Conservation (phyloP, 2,113 vertebrate genomes). For the Chinchilla lanigera region DNA sequence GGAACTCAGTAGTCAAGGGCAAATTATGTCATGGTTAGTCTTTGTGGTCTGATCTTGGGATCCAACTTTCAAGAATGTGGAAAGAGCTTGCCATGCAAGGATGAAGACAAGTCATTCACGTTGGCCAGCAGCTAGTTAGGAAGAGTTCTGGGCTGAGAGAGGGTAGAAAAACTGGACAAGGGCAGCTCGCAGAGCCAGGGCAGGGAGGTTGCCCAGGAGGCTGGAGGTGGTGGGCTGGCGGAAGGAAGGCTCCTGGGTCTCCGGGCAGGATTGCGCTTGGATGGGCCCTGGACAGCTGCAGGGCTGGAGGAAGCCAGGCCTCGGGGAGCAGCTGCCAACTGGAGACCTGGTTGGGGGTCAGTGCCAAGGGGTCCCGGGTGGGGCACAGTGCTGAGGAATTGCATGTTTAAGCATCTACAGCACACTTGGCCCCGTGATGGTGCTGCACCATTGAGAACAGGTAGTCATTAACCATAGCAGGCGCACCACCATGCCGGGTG, state of each 20-base stretch:
- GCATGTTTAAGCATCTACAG: fast-evolving
- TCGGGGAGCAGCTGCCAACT: not conserved
- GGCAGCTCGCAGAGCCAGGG: fast-evolving
- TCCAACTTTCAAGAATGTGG: not conserved
- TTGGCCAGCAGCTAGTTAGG: not conserved
- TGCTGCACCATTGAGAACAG: fast-evolving
- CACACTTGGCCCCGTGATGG: fast-evolving
- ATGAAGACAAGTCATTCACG: not conserved
- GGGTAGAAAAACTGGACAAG: not conserved
- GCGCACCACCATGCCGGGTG: fast-evolving
- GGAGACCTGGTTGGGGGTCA: not conserved
- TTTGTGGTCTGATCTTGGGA: not conserved
- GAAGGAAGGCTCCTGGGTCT: fast-evolving
- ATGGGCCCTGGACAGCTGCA: fast-evolving
- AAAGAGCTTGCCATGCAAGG: not conserved
- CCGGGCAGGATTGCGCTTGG: not conserved
- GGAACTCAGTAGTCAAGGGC: not conserved
- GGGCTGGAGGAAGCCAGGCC: not conserved
- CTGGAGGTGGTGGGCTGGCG: not conserved
- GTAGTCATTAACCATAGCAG: fast-evolving
- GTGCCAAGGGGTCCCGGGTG: fast-evolving
- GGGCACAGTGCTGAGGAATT: not conserved
- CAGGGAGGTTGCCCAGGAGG: fast-evolving
- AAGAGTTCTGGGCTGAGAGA: not conserved
- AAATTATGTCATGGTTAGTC: too few species aligned